A percentile compares a stretch with the other conserved stretches of the same genome.
These are phyloP conservation scores for Rhadinocentrus ornatus DNA, from an alignment of 2,797 vertebrate genomes.

Conservation along the genomic window DNA sequence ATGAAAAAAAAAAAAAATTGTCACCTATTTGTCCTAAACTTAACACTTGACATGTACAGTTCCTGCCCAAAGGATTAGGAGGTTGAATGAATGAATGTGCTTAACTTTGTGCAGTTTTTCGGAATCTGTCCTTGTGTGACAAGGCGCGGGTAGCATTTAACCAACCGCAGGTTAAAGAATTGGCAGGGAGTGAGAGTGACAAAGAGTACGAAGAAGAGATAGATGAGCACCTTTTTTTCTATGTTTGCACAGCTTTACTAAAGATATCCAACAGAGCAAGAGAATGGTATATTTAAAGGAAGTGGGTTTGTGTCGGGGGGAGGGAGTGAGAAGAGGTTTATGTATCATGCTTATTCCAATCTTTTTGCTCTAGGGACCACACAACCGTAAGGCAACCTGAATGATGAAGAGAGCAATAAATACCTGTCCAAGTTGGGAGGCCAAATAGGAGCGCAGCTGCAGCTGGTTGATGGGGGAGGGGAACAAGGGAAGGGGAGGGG, in stretches of 20 bases:
- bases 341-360: constrained; percentile 78
- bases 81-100: constrained; percentile 73
- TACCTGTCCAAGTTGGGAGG: constrained; percentile 82
- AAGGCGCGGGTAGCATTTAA: constrained; percentile 78
- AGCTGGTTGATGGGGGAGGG: constrained; percentile 72
- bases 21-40: constrained; percentile 74
- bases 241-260: constrained; percentile 87
- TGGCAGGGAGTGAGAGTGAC: constrained; percentile 75
- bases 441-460: constrained; percentile 81
- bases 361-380: constrained; percentile 79
- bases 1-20: constrained; percentile 46
- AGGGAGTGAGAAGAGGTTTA: constrained; percentile 61
- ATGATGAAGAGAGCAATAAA: constrained; percentile 85
- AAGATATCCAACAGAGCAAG: constrained; percentile 79
- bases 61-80: constrained; percentile 79
- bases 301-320: constrained; percentile 59
- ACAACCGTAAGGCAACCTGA: constrained; percentile 78
- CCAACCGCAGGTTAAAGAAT: constrained; percentile 77
- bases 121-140: constrained; percentile 77
- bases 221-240: constrained; percentile 82
- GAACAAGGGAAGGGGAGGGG: constrained; percentile 66
- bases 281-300: constrained; percentile 77
- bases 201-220: constrained; percentile 70
- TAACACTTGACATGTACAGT: constrained; percentile 80
- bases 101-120: constrained; percentile 79